phyloP scores from a whole-genome alignment of 2,888 invertebrate genomes.

The Tetheella fluctuosa region DNA sequence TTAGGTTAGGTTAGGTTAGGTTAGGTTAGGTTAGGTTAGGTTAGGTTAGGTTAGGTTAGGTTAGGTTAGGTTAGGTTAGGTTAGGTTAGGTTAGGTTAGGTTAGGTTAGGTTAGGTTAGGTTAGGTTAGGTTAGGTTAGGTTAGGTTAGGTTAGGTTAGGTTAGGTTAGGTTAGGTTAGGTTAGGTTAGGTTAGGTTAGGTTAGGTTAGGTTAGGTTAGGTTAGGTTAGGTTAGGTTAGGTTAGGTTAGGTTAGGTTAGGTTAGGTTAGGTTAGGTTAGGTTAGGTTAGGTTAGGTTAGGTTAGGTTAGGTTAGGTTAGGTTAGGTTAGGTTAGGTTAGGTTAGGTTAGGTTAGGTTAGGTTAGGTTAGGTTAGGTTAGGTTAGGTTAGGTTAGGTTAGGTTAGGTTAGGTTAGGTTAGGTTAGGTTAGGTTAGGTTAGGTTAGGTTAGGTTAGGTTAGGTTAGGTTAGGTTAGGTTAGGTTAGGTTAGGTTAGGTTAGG shows the following conservation, averaged over 20 bases:
- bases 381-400: conserved; percentile 31
- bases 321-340: conserved; percentile 40
- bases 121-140: conserved; percentile 29
- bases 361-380: conserved; percentile 34
- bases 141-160: conserved; percentile 32
- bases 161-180: conserved; percentile 35
- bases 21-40: conserved; percentile 29
- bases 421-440: conserved; percentile 33
- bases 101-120: conserved; percentile 32
- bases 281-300: conserved; percentile 35
- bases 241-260: conserved; percentile 33
- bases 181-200: conserved; percentile 29
- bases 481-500: conserved; percentile 27
- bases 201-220: conserved; percentile 28
- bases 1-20: conserved; percentile 35
- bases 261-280: conserved; percentile 34
- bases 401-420: conserved; percentile 32
- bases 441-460: conserved; percentile 38
- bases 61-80: conserved; percentile 31
- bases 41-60: conserved; percentile 28
- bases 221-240: conserved; percentile 32
- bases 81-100: conserved; percentile 30
- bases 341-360: conserved; percentile 36
- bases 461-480: conserved; percentile 27
- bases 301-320: conserved; percentile 42